A percentile compares a stretch with the other conserved stretches of the same genome.
Conservation (phyloP, 1,140 invertebrate genomes). For the Stenopsyche tienmushanensis region DNA sequence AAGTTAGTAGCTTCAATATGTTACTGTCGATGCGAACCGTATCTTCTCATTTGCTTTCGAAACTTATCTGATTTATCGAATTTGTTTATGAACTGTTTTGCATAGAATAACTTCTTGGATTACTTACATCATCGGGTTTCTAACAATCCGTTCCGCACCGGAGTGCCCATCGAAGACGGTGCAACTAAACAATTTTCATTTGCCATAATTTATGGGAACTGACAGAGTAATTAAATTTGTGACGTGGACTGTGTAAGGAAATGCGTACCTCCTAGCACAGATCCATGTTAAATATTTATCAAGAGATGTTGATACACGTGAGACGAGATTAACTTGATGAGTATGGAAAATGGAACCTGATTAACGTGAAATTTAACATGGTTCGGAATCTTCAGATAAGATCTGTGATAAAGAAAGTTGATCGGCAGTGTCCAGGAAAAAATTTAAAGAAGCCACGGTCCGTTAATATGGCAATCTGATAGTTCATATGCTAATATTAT, state of each 20-base stretch:
- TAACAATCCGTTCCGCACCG: not conserved
- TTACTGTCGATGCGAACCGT: no score
- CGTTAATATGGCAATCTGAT: not conserved
- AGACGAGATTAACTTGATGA: not conserved
- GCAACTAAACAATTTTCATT: not conserved
- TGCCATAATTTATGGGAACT: slow-evolving; percentile 7
- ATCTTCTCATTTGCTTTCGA: no score
- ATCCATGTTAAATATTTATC: not conserved
- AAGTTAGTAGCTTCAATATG: no score
- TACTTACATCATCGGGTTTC: no score
- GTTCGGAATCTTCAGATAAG: not conserved
- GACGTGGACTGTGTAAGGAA: not conserved
- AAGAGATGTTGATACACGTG: not conserved
- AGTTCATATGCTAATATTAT: not conserved
- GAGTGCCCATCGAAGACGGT: not conserved
- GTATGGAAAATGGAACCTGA: not conserved
- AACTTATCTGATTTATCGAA: no score
- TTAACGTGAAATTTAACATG: not conserved
- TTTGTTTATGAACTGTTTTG: no score
- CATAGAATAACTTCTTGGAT: no score
- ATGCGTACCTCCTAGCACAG: not conserved
- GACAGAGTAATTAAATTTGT: slow-evolving; percentile 12
- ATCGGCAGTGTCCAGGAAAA: no score
- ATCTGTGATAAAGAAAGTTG: not conserved
- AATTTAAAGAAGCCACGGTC: not conserved